phyloP scores from a whole-genome alignment of 2,888 invertebrate species.

The Bembecia ichneumoniformis region DNA sequence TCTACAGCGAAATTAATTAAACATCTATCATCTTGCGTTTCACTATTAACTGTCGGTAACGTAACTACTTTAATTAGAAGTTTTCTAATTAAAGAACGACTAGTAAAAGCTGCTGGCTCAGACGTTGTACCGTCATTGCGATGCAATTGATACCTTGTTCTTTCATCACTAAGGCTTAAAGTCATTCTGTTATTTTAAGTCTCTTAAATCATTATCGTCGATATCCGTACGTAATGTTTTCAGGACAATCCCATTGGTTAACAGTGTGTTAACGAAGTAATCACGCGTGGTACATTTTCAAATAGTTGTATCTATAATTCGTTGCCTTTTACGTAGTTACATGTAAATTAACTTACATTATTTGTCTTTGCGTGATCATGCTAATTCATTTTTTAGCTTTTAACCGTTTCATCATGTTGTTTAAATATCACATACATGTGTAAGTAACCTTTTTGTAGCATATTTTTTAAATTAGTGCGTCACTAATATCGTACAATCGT shows the following conservation, averaged over 20 bases:
- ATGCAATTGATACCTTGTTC: constrained; percentile 34
- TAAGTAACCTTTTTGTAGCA: background rate
- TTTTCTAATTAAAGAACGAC: constrained; percentile 62
- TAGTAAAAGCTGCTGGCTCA: constrained; percentile 52
- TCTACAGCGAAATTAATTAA: constrained; percentile 61
- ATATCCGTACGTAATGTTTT: constrained; percentile 39
- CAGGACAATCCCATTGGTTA: constrained; percentile 49
- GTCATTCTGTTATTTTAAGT: constrained; percentile 18
- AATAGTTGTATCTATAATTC: constrained; percentile 60
- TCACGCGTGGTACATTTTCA: constrained; percentile 65
- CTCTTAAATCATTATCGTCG: constrained; percentile 33
- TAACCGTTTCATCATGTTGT: constrained; percentile 63
- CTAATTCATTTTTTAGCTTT: constrained; percentile 62
- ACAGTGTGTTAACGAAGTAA: constrained; percentile 49
- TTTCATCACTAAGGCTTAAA: constrained; percentile 27
- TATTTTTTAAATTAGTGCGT: background rate
- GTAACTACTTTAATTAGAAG: constrained; percentile 64
- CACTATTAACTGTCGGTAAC: constrained; percentile 46
- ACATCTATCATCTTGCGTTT: constrained; percentile 42
- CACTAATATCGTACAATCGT: background rate
- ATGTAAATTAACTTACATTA: constrained; percentile 61
- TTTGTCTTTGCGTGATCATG: constrained; percentile 57
- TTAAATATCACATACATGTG: constrained; percentile 40
- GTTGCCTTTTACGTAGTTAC: constrained; percentile 57
- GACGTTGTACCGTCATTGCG: constrained; percentile 10